Conservation (phyloP, 1,140 invertebrate species). For the Stegodyphus dumicola region DNA sequence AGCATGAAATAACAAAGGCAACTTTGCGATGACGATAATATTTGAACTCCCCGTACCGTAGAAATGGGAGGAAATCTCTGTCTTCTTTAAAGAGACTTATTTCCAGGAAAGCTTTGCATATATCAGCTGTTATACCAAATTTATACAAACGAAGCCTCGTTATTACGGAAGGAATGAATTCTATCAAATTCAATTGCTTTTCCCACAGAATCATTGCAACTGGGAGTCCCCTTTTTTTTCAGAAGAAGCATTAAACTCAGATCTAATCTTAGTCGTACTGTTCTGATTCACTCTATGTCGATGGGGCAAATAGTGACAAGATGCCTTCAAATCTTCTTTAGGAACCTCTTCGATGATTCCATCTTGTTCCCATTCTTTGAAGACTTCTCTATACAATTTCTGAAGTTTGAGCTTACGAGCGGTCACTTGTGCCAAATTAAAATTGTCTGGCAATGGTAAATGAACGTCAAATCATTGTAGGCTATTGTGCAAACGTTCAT, state of each 20-base stretch:
- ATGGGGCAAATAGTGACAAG: constrained; percentile 62
- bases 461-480: background rate
- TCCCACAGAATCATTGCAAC: background rate
- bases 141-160: background rate
- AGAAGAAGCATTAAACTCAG: background rate
- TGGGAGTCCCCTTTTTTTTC: background rate
- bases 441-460: background rate
- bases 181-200: background rate
- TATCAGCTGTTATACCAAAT: constrained; percentile 6
- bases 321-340: background rate
- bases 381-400: background rate
- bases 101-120: background rate
- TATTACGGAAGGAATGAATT: constrained; percentile 64
- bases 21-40: background rate
- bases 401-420: background rate
- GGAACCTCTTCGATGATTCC: constrained; percentile 52
- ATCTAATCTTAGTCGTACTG: background rate
- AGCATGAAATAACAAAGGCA: background rate
- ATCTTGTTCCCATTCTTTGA: background rate
- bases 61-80: background rate
- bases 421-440: background rate
- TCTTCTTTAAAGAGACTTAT: background rate
- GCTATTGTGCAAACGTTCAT: background rate
- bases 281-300: constrained; percentile 19
- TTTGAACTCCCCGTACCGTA: background rate